phyloP scores from a whole-genome alignment of 2,888 invertebrate genomes.

The Drosophila rellima region DNA sequence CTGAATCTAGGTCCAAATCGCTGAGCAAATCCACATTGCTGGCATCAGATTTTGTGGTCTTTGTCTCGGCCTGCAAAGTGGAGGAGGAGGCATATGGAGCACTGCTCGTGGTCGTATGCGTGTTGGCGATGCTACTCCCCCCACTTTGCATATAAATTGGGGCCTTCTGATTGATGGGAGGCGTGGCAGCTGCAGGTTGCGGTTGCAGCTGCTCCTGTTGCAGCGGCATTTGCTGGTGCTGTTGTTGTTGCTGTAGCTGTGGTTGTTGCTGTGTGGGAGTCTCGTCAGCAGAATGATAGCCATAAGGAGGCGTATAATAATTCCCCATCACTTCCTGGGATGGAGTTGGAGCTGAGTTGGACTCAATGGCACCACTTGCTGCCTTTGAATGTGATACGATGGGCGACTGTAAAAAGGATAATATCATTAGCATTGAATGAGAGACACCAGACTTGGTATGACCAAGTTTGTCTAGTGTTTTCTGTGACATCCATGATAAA shows the following conservation, averaged over 20 bases:
- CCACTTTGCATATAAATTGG: slow-evolving; percentile 85
- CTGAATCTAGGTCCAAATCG: slow-evolving; percentile 92
- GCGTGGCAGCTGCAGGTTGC: slow-evolving; percentile 4
- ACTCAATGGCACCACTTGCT: slow-evolving; percentile 17
- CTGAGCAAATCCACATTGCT: slow-evolving; percentile 90
- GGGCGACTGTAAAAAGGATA: slow-evolving; percentile 65
- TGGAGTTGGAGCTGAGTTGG: slow-evolving; percentile 24
- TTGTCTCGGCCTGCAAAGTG: slow-evolving; percentile 28
- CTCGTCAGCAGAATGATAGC: slow-evolving; percentile 78
- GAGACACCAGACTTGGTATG: no score
- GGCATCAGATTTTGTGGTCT: slow-evolving; percentile 15
- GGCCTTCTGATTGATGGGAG: slow-evolving; percentile 41
- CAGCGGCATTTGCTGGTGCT: slow-evolving; percentile 25
- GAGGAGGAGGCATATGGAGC: slow-evolving; percentile 77
- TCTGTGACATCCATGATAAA: no score
- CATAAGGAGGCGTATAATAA: slow-evolving; percentile 84
- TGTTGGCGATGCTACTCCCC: slow-evolving; percentile 77
- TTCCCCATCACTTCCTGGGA: slow-evolving; percentile 36
- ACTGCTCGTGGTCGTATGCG: slow-evolving; percentile 84
- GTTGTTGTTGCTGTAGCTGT: slow-evolving; percentile 32
- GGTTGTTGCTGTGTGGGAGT: slow-evolving; percentile 26
- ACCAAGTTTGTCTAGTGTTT: no score
- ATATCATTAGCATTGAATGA: background rate
- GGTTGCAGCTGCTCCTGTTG: slow-evolving; percentile 6
- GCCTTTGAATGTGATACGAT: slow-evolving; percentile 83